Conservation (phyloP, 2,888 invertebrate genomes). For the Megaustenia siamemsis region DNA sequence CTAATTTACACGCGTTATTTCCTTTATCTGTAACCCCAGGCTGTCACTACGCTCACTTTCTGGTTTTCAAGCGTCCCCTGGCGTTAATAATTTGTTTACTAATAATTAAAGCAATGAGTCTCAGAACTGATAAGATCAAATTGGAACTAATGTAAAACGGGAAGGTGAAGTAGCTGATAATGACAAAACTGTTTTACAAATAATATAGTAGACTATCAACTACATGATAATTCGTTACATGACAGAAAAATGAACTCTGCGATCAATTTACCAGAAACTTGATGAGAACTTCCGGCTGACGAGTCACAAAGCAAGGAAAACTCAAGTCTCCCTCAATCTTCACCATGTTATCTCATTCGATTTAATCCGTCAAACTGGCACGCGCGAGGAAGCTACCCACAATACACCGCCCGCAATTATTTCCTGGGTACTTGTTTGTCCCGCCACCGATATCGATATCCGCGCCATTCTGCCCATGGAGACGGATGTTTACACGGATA, state of each 20-base stretch:
- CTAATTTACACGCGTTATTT: too few relatives aligned
- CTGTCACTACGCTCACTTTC: too few relatives aligned
- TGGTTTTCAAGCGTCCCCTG: too few relatives aligned
- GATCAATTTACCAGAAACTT: constrained; percentile 1
- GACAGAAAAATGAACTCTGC: constrained; percentile 11
- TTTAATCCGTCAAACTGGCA: constrained; percentile 16
- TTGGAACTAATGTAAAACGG: too few relatives aligned
- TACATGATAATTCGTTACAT: background rate
- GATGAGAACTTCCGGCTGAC: background rate
- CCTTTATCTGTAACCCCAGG: too few relatives aligned
- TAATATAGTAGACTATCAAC: background rate
- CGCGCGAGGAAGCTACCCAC: constrained; percentile 32
- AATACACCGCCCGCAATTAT: constrained; percentile 45
- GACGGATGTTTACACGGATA: constrained; percentile 50
- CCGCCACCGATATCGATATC: constrained; percentile 46
- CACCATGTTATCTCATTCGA: constrained; percentile 38
- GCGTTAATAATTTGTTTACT: too few relatives aligned
- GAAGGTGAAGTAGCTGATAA: too few relatives aligned
- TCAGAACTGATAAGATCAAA: too few relatives aligned
- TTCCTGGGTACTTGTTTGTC: constrained; percentile 47
- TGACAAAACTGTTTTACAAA: too few relatives aligned
- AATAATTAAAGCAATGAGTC: too few relatives aligned
- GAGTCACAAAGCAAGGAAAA: constrained; percentile 27
- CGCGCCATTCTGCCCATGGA: background rate
- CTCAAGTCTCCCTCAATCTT: constrained; percentile 22